Evolutionary conservation across 2,113 vertebrate genomes (phyloP).

Genomic region (Silurus meridionalis): DNA sequence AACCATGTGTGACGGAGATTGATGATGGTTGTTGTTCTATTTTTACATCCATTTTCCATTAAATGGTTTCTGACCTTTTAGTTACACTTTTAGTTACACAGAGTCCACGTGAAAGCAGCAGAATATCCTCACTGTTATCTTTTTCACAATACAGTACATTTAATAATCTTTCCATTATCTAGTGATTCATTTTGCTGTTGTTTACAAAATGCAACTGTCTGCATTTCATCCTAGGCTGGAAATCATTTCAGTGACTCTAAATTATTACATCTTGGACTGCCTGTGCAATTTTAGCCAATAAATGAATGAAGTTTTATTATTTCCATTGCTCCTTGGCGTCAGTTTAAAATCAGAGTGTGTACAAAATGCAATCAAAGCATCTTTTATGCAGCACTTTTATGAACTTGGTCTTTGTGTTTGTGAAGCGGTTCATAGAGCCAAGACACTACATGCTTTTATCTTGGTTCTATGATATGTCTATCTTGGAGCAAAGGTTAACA

Average conservation of each 20-base stretch:
- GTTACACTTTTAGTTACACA: constrained; percentile 18
- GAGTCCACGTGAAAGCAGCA: background rate
- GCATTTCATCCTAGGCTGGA: constrained; percentile 3
- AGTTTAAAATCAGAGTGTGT: constrained; percentile 48
- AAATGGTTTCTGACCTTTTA: constrained; percentile 29
- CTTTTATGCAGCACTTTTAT: constrained; percentile 39
- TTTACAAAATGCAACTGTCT: constrained; percentile 31
- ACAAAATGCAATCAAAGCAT: constrained; percentile 54
- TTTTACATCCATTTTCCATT: constrained; percentile 18
- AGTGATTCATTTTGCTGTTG: constrained; percentile 33
- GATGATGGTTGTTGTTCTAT: background rate
- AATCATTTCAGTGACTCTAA: constrained; percentile 20
- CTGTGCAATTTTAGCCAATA: constrained; percentile 30
- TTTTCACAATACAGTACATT: background rate
- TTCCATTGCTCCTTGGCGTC: constrained; percentile 26
- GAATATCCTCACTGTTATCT: constrained; percentile 3
- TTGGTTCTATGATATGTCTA: background rate
- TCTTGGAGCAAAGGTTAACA: background rate
- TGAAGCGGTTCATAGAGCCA: background rate
- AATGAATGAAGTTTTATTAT: constrained; percentile 31
- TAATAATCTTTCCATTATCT: background rate
- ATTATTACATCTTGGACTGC: constrained; percentile 44
- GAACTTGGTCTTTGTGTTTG: constrained; percentile 29
- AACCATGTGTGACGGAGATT: background rate
- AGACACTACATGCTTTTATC: background rate